A percentile compares a stretch with the other conserved stretches of the same genome.
Conservation (phyloP, 2,797 vertebrate genomes). For the Ctenopoma multispine region DNA sequence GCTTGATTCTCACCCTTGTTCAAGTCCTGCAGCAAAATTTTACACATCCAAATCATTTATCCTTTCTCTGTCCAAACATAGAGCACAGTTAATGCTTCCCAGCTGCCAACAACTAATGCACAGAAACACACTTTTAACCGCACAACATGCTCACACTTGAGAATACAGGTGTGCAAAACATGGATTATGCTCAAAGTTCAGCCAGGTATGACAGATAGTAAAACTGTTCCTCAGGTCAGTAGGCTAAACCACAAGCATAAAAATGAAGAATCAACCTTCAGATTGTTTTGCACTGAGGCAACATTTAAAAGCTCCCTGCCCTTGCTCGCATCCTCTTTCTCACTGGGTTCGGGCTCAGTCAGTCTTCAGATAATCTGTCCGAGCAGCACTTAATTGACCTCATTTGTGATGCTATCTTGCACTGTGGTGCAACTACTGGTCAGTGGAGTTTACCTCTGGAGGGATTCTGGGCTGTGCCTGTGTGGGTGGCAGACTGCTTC, state of each 20-base stretch:
- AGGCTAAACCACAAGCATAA: neutral
- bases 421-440: constrained; percentile 15
- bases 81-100: constrained; percentile 37
- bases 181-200: neutral
- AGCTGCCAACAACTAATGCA: constrained; percentile 40
- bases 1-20: constrained; percentile 1
- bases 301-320: constrained; percentile 36
- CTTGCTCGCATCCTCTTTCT: constrained; percentile 32
- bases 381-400: constrained; percentile 37
- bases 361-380: constrained; percentile 44
- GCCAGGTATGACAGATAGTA: neutral
- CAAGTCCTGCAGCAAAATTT: constrained; percentile 16
- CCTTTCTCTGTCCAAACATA: constrained; percentile 37
- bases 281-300: constrained; percentile 21
- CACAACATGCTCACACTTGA: too few relatives aligned
- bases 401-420: constrained; percentile 38
- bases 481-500: constrained; percentile 41
- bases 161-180: too few relatives aligned
- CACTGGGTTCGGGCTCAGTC: constrained; percentile 17
- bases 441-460: constrained; percentile 25
- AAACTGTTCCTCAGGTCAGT: too few relatives aligned
- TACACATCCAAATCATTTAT: constrained; percentile 18
- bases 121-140: too few relatives aligned
- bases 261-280: neutral
- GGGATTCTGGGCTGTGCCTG: constrained; percentile 25